Conservation (phyloP, 2,888 invertebrate genomes). For the Ametastegia equiseti region DNA sequence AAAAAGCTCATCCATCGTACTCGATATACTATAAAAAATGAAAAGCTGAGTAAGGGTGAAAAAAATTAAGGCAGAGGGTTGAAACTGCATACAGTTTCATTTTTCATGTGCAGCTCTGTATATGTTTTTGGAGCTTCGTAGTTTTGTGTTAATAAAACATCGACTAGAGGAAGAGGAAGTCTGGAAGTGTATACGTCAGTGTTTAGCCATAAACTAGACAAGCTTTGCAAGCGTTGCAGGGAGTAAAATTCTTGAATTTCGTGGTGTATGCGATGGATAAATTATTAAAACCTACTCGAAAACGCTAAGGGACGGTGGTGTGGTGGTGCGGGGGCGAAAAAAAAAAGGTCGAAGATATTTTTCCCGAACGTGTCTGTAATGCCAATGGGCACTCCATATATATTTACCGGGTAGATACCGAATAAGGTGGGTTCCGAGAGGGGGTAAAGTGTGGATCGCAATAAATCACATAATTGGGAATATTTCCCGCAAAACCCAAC, state of each 20-base stretch:
- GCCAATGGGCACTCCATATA: not conserved
- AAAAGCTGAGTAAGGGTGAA: not conserved
- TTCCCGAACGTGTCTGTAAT: conserved; percentile 15
- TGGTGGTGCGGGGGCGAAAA: too few relatives aligned
- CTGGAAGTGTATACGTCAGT: not conserved
- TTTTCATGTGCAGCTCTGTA: too few relatives aligned
- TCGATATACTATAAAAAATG: not conserved
- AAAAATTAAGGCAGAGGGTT: too few relatives aligned
- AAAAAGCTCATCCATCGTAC: not conserved
- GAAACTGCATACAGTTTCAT: too few relatives aligned
- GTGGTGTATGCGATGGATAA: not conserved
- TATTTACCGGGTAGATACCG: not conserved
- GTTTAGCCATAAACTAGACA: conserved; percentile 15
- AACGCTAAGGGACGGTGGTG: not conserved
- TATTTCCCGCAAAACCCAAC: not conserved
- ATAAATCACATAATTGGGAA: not conserved
- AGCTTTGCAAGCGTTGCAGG: not conserved
- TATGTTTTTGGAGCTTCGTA: too few relatives aligned
- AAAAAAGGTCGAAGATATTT: not conserved
- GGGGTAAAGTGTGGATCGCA: not conserved
- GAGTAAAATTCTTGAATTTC: not conserved
- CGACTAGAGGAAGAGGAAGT: not conserved
- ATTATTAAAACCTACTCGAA: conserved; percentile 26
- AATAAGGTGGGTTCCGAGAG: not conserved
- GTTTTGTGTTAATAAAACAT: not conserved